Evolutionary conservation across 2,113 vertebrate genomes (phyloP).

Genomic region (Sinosuthora webbiana): DNA sequence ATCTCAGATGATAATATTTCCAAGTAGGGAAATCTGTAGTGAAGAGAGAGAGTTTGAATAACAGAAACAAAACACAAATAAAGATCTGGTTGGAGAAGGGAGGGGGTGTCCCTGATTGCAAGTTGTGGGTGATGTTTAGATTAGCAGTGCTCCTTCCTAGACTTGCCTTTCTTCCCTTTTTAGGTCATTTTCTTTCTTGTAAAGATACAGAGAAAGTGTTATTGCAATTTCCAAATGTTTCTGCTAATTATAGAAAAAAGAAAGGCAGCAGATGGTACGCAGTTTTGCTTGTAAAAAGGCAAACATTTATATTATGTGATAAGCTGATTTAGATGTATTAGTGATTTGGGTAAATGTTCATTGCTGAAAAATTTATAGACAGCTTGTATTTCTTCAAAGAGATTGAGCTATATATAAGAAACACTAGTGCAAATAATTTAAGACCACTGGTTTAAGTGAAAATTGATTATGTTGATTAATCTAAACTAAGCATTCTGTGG

Average conservation of each 20-base stretch:
- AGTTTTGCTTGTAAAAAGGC: background rate
- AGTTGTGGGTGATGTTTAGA: constrained; percentile 8
- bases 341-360: background rate
- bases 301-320: background rate
- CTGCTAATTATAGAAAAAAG: constrained; percentile 33
- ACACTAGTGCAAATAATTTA: background rate
- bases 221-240: constrained; percentile 4
- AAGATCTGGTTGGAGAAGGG: background rate
- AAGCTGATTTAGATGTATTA: background rate
- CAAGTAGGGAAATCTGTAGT: constrained; percentile 49
- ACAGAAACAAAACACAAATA: constrained; percentile 21
- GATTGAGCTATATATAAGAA: background rate
- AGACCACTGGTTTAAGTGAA: background rate
- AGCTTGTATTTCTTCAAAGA: background rate
- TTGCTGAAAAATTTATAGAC: background rate
- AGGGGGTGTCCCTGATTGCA: background rate
- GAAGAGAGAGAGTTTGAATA: constrained; percentile 3
- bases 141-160: constrained; percentile 7
- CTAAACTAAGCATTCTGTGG: background rate
- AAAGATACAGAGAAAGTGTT: constrained; percentile 12
- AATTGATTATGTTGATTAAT: background rate
- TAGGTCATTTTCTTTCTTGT: constrained; percentile 47
- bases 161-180: constrained; percentile 48
- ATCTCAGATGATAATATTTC: constrained; percentile 18
- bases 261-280: background rate